Evolutionary conservation across 2,888 invertebrate species (phyloP), one percentile per base, ranked within the genome.

Genomic region (Ectobius pallidus): DNA sequence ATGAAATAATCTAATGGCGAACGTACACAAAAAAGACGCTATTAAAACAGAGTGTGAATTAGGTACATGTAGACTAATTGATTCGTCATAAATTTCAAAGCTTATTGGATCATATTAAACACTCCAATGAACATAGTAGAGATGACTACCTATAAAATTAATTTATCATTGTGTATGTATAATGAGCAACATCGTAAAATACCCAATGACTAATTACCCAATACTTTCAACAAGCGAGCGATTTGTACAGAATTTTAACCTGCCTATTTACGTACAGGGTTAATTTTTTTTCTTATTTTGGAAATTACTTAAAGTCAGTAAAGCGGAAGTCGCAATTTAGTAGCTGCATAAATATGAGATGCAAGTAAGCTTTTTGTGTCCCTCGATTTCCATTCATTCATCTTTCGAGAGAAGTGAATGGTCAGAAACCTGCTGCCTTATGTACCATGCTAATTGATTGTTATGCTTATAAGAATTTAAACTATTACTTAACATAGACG

Each of bases 51-150:
- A 46, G 7, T 25, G 25, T 58, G 58, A 58, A 58, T 30, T 30
- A 25, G 30, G 9, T n/a, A n/a, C 18, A 16, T n/a, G 58, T 30
- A 32, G 27, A 14, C 16, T 58, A 58, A 58, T 30, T 58, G 58
- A 58, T 58, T 58, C 30, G 58, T 58, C 58, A 30, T 58, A 58
- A 58, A 58, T 58, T 58, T 30, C 58, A 16, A 30, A 30, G 58
- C 30, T 58, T n/a, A 58, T 58, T 58, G 27, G 58, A 58, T 58
- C 58, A 58, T 30, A 58, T 58, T 58, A 58, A 16, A 25, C 27
- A 16, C 27, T 58, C n/a, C 58, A 14, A 58, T 16, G 32, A 30
- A 58, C 7, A 7, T 58, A 58, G n/a, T 34, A 34, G n/a, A 34
- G 34, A 7, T 16, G 30, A 0, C 58, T 2, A 30, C 9, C 9